Evolutionary conservation across 2,888 invertebrate genomes (phyloP).

Genomic region (Agrypnus murinus): DNA sequence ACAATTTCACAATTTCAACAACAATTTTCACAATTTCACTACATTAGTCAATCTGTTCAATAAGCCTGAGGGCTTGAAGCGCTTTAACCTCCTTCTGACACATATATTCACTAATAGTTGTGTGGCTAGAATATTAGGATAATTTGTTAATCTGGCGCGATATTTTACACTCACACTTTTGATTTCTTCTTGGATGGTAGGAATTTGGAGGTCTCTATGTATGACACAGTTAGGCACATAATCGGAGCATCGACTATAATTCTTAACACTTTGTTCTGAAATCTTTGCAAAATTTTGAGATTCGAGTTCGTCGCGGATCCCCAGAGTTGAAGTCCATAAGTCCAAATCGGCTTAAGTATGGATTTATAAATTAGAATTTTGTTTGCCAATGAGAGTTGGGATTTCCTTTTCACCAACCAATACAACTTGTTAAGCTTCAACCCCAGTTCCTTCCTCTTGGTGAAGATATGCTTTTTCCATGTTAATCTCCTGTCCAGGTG

Average conservation of each 20-base stretch:
- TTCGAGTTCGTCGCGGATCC: not conserved
- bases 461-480: too few species aligned
- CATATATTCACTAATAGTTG: not conserved
- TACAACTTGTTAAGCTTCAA: not conserved
- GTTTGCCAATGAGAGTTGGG: too few species aligned
- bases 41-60: slow-evolving; percentile 5
- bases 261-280: too few species aligned
- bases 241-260: not conserved
- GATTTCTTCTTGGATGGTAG: too few species aligned
- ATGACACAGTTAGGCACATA: not conserved
- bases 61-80: slow-evolving; percentile 2
- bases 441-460: not conserved
- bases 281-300: too few species aligned
- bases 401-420: not conserved
- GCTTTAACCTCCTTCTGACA: not conserved
- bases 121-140: not conserved
- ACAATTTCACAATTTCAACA: too few species aligned
- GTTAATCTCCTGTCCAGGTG: too few species aligned
- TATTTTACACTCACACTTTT: not conserved
- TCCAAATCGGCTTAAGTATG: too few species aligned
- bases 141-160: not conserved
- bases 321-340: too few species aligned
- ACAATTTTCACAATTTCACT: too few species aligned
- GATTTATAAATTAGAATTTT: not conserved
- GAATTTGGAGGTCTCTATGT: not conserved